Base-by-base conservation (phyloP, 2,113 vertebrate genomes). In the Echinops telfairi region DNA sequence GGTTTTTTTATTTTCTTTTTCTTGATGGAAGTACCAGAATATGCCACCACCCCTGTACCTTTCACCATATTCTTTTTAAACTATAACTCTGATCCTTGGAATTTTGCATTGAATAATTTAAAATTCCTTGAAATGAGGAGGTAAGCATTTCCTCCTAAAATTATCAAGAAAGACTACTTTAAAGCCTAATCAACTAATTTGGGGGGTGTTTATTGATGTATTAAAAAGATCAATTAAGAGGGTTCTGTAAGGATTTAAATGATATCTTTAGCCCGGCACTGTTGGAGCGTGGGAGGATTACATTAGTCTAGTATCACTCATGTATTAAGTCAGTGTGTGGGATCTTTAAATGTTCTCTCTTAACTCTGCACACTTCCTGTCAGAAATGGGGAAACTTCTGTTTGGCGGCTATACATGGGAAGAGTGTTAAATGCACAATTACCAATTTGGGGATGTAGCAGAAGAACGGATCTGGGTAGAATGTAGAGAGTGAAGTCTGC, bases 181-280 rank as follows among this genome's bases (percentile, higher is more conserved):
- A 91, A 97, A 78, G 91, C 77, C 70, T 93, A 87, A 91, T 94
- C 33, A n/a, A 5, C 53, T 83, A 83, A 71, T 96, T 89, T 90
- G 0, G 19, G 22, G 81, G 36, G 12, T 96, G 57, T 95, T 97
- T 87, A 83, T 80, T 94, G 90, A 85, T 90, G 38, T 86, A 57
- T 8, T 94, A 81, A 64, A 92, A 75, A 92, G 90, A 89, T 83
- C 47, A 96, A 71, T 88, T 97, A 86, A 94, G 93, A 90, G 77
- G 43, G 22, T 91, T 96, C 91, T 90, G 19, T 87, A 93, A 91
- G 31, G 62, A 71, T 96, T 90, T 96, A 83, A 93, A 70, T 89
- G 3, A n/a, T 92, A 85, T 80, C 80, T 89, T 92, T 93, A 79
- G 82, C 60, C 71, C 75, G 90, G 38, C 88, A 12, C 70, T 91